A percentile compares a stretch with the other conserved stretches of the same genome.
These are phyloP conservation scores for Anarrhichthys ocellatus DNA, from an alignment of 2,113 vertebrate species.

Conservation along the genomic window DNA sequence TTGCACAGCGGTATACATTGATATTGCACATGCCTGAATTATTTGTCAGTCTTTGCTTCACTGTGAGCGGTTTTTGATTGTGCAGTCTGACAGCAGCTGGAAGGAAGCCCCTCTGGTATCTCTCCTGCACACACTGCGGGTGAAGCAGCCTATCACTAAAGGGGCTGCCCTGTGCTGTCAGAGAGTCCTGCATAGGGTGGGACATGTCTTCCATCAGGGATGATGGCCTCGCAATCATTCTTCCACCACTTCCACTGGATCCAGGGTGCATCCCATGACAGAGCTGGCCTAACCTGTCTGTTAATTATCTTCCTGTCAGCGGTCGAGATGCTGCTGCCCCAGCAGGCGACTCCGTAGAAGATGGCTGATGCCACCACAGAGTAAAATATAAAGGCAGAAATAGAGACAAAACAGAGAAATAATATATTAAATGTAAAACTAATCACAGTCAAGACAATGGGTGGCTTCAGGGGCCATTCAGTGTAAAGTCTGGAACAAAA, in stretches of 20 bases:
- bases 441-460: neutral
- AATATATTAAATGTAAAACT: neutral
- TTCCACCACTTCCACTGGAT: neutral
- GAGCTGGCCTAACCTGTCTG: neutral
- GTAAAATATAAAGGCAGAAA: neutral
- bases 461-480: neutral
- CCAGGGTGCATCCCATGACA: neutral
- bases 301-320: too few relatives aligned
- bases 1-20: neutral
- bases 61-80: neutral
- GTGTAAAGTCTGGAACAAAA: neutral
- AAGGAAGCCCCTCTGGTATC: too few relatives aligned
- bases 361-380: neutral
- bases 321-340: neutral
- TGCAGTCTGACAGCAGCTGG: too few relatives aligned
- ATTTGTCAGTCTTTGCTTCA: too few relatives aligned
- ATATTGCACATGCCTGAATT: neutral
- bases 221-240: neutral
- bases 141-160: too few relatives aligned
- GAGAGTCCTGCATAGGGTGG: too few relatives aligned
- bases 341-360: neutral
- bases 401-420: neutral
- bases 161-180: too few relatives aligned
- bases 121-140: too few relatives aligned
- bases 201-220: too few relatives aligned